Evolutionary conservation across 2,888 invertebrate species (phyloP).

Genomic region (Seira musarum): DNA sequence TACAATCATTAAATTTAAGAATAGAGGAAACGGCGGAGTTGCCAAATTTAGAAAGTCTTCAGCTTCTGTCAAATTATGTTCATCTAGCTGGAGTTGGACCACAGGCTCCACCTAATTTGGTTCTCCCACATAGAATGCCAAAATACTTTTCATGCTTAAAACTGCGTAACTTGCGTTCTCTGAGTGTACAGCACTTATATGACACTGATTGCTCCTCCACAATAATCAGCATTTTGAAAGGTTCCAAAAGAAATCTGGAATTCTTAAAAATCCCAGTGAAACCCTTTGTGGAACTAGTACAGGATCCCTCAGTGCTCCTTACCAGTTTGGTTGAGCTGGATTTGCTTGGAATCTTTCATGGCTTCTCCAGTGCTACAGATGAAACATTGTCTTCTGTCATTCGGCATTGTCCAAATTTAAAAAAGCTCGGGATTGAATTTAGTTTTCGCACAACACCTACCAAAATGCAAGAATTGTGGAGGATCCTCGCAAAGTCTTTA

Average conservation of each 20-base stretch:
- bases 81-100: neutral
- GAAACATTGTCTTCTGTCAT: constrained; percentile 47
- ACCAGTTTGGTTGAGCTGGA: constrained; percentile 47
- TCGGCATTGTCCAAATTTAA: constrained; percentile 40
- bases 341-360: constrained; percentile 59
- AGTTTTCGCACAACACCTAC: constrained; percentile 47
- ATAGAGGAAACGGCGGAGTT: constrained; percentile 9
- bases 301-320: neutral
- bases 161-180: constrained; percentile 32
- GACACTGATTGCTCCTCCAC: constrained; percentile 56
- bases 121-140: constrained; percentile 34
- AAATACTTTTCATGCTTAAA: constrained; percentile 34
- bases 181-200: constrained; percentile 56
- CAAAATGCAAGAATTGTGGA: constrained; percentile 45
- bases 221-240: constrained; percentile 41
- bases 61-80: constrained; percentile 58
- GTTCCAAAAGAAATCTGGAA: constrained; percentile 26
- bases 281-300: constrained; percentile 14
- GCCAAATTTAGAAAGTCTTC: constrained; percentile 38
- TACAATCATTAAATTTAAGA: no score
- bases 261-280: constrained; percentile 56
- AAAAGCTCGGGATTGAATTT: constrained; percentile 58
- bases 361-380: constrained; percentile 56
- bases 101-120: constrained; percentile 6
- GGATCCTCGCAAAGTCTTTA: constrained; percentile 36